Percentiles rank a stretch among this genome's conserved stretches.
phyloP scores from a whole-genome alignment of 1,140 invertebrate species.

The Hycleus cichorii region DNA sequence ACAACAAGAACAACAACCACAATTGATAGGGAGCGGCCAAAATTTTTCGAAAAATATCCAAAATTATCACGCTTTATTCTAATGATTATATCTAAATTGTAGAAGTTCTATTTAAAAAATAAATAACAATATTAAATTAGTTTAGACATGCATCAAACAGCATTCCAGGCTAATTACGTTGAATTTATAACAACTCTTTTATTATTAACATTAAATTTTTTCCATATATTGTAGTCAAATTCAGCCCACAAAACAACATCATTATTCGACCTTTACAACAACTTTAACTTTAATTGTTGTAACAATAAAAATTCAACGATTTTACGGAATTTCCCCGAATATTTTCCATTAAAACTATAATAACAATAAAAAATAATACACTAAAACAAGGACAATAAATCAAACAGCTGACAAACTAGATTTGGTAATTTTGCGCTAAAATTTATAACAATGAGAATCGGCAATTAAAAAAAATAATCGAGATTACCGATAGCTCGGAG shows the following conservation, averaged over 20 bases:
- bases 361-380: too few relatives aligned
- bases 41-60: too few relatives aligned
- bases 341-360: background rate
- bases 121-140: too few relatives aligned
- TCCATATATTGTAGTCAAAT: background rate
- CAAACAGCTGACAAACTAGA: too few relatives aligned
- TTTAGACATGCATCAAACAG: background rate
- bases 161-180: conserved; percentile 9
- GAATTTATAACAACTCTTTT: background rate
- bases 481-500: too few relatives aligned
- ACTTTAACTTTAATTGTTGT: background rate
- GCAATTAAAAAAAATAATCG: too few relatives aligned
- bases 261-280: background rate
- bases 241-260: background rate
- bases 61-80: too few relatives aligned
- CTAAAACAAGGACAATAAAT: too few relatives aligned
- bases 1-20: background rate
- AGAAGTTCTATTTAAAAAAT: too few relatives aligned
- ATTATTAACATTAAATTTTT: conserved; percentile 3
- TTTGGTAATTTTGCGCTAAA: too few relatives aligned
- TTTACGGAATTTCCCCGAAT: background rate
- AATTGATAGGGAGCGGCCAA: conserved; percentile 1
- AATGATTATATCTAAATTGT: too few relatives aligned
- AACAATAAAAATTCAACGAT: background rate
- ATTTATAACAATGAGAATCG: too few relatives aligned